phyloP scores from a whole-genome alignment of 1,140 invertebrate genomes.

The Drosophila kurseongensis region DNA sequence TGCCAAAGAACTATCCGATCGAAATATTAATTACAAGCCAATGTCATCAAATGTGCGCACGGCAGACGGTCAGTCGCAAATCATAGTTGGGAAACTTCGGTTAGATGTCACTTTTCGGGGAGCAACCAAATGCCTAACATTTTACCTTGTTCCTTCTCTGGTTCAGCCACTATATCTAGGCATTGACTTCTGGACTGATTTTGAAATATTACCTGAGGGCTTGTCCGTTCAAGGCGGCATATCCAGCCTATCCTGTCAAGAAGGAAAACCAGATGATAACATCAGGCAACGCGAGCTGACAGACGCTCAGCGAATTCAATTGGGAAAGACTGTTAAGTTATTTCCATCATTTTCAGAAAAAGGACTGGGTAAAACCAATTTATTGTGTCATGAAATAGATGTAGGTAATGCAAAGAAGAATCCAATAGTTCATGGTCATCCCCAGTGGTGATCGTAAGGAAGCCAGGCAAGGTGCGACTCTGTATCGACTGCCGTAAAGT shows the following conservation, averaged over 20 bases:
- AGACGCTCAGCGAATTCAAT: background rate
- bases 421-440: constrained; percentile 18
- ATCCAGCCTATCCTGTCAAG: background rate
- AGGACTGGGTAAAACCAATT: constrained; percentile 3
- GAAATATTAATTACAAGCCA: background rate
- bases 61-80: background rate
- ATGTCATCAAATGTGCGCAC: constrained; percentile 5
- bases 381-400: constrained; percentile 8
- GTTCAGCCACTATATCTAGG: background rate
- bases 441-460: constrained; percentile 8
- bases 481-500: constrained; percentile 10
- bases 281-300: background rate
- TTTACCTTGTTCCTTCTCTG: background rate
- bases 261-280: too few relatives aligned
- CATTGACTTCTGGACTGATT: constrained; percentile 1
- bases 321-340: background rate
- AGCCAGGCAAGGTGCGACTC: constrained; percentile 1
- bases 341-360: background rate
- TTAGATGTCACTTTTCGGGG: background rate
- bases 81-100: background rate
- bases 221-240: background rate
- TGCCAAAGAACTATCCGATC: background rate
- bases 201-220: background rate
- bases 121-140: background rate
- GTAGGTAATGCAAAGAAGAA: constrained; percentile 14